phyloP scores from a whole-genome alignment of 2,797 vertebrate species.

The Eulemur rubriventer region DNA sequence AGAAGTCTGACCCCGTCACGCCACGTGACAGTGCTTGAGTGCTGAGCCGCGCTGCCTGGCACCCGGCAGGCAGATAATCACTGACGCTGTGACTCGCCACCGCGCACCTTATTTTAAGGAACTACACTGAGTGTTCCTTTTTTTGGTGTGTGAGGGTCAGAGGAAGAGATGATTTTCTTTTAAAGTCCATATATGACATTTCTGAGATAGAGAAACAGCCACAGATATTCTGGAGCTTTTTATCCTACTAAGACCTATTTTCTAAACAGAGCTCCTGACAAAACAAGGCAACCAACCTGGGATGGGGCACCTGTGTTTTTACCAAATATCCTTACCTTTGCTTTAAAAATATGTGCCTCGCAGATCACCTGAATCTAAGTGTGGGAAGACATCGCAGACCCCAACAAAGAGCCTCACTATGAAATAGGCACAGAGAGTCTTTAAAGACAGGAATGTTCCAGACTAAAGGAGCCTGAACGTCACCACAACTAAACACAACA shows the following conservation, averaged over 20 bases:
- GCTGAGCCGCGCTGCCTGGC: neutral
- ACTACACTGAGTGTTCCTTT: neutral
- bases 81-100: neutral
- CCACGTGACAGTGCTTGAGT: neutral
- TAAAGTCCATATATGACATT: neutral
- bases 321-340: neutral
- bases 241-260: neutral
- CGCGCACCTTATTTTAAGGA: neutral
- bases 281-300: neutral
- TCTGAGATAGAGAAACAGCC: neutral
- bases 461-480: neutral
- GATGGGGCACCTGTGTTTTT: neutral
- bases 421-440: too few relatives aligned
- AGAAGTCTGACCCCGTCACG: neutral
- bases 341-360: neutral
- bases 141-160: neutral
- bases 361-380: neutral
- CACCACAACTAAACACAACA: rapidly evolving
- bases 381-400: neutral
- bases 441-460: too few relatives aligned
- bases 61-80: too few relatives aligned
- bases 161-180: neutral
- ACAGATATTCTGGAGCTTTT: neutral
- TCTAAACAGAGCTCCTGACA: neutral
- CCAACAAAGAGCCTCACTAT: rapidly evolving